Base-by-base conservation (phyloP, 2,113 vertebrate species). In the Hemibagrus wyckioides region DNA sequence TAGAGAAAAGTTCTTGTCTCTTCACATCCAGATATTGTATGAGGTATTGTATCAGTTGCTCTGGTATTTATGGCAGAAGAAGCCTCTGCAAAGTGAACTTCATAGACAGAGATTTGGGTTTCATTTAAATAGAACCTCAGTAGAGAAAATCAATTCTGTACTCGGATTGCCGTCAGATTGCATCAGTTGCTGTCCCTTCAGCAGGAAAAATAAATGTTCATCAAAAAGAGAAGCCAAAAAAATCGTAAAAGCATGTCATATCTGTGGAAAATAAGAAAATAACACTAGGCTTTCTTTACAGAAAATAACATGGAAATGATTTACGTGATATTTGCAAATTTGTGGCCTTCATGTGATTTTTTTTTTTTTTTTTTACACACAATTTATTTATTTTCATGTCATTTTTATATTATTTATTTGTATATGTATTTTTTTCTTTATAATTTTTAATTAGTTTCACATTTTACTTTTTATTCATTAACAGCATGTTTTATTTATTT, bases 1-100 rank as follows among this genome's bases (percentile, higher is more conserved):
- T 82, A 89, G 57, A 85, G 77, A 19, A 79, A 87, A 61, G 44
- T 14, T 61, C 57, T 75, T 41, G 57, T 52, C 25, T 33, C n/a
- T 59, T 30, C 69, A 85, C 82, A 85, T n/a, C 33, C 52, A 28
- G 41, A n/a, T n/a, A n/a, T n/a, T n/a, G 33, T 44, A 67, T 39
- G 44, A 21, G 48, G 33, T 25, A 25, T 56, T 69, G 59, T 80
- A 44, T 54, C 8, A 39, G 39, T 86, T 28, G 33, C 44, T 21
- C 25, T 67, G 84, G 41, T 13, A 54, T 80, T 80, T 39, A 77
- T 65, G 44, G 44, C 13, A 17, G 23, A 65, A 67, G 19, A 52
- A 80, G 25, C 14, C 14, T 39, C 30, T 39, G 44, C 33, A 36
- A 80, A 80, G 84, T 33, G n/a, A 13, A 67, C 13, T 52, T n/a